phyloP scores from a whole-genome alignment of 2,797 vertebrate genomes.

The Sebastes aleutianus region DNA sequence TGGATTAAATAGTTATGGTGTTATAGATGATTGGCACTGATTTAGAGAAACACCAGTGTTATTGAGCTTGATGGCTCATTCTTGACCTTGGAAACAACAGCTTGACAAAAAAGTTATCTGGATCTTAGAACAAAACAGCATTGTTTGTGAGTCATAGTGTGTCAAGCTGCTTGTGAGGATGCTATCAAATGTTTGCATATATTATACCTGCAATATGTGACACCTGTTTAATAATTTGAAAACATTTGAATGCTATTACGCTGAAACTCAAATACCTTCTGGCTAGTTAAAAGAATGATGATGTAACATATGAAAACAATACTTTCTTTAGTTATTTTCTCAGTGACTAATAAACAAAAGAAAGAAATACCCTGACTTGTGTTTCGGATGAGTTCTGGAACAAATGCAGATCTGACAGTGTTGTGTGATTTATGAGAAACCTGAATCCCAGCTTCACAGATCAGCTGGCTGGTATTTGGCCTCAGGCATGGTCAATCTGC shows the following conservation, averaged over 20 bases:
- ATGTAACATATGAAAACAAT: background rate
- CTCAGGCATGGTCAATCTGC: constrained; percentile 53
- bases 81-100: background rate
- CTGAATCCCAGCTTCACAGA: constrained; percentile 22
- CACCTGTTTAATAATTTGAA: background rate
- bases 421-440: constrained; percentile 32
- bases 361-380: background rate
- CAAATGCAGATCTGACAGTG: background rate
- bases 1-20: background rate
- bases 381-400: background rate
- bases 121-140: background rate
- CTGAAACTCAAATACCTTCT: background rate
- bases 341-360: background rate
- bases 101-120: background rate
- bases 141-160: background rate
- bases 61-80: background rate
- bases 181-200: background rate
- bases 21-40: background rate
- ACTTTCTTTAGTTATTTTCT: background rate
- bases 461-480: constrained; percentile 48
- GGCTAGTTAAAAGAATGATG: background rate
- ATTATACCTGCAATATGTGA: background rate
- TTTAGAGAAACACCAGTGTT: background rate
- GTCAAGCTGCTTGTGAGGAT: background rate
- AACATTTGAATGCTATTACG: too few species aligned